These are phyloP conservation scores for Brachionichthys hirsutus DNA, from an alignment of 2,113 vertebrate species.

Conservation along the genomic window DNA sequence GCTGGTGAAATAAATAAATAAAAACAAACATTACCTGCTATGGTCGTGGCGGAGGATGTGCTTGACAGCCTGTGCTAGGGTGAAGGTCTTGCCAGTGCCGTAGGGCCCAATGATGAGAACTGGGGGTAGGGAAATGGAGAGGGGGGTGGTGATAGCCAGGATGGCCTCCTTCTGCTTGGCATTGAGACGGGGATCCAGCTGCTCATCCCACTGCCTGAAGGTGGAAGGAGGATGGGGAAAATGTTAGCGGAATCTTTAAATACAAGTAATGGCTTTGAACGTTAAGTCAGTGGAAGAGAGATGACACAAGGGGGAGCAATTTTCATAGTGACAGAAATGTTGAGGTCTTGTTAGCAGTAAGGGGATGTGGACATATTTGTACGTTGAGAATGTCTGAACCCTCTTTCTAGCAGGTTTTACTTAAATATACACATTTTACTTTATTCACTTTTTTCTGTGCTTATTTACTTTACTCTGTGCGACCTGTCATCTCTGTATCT, in stretches of 20 bases:
- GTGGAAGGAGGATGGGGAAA: background rate
- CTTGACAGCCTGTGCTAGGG: slow-evolving; percentile 97
- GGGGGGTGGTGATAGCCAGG: slow-evolving; percentile 94
- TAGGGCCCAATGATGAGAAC: slow-evolving; percentile 98
- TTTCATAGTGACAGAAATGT: background rate
- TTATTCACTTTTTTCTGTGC: too few species aligned
- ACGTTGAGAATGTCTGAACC: too few species aligned
- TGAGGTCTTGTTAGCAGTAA: too few species aligned
- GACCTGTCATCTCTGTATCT: too few species aligned
- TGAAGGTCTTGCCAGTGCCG: slow-evolving; percentile 98
- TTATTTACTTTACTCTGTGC: too few species aligned
- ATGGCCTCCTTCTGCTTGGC: slow-evolving; percentile 99
- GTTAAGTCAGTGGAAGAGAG: slow-evolving; percentile 1
- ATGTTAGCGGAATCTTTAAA: slow-evolving; percentile 7
- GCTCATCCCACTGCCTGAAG: slow-evolving; percentile 96
- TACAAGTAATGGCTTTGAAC: background rate
- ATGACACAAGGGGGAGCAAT: background rate
- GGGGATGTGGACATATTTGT: too few species aligned
- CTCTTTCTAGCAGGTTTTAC: too few species aligned
- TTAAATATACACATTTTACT: too few species aligned
- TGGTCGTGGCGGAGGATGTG: slow-evolving; percentile 96
- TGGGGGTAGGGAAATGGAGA: slow-evolving; percentile 89
- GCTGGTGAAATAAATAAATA: too few species aligned
- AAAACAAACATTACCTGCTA: slow-evolving; percentile 84
- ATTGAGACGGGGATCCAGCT: slow-evolving; percentile 96